A percentile compares a stretch with the other conserved stretches of the same genome.
These are phyloP conservation scores for Cephalopholis sonnerati DNA, from an alignment of 2,113 vertebrate species.

Conservation along the genomic window DNA sequence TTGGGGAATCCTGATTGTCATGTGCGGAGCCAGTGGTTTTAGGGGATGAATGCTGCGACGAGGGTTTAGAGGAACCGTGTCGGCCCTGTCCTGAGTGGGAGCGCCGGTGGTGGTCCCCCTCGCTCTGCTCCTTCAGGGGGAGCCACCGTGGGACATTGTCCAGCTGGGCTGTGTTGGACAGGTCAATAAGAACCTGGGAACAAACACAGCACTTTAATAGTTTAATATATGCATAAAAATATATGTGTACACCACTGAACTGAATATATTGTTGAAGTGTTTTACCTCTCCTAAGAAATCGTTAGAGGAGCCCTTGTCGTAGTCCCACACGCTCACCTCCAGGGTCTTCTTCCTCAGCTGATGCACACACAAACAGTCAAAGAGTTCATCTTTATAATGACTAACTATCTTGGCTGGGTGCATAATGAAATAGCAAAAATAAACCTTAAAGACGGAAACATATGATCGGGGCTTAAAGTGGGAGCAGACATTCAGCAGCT, in stretches of 20 bases:
- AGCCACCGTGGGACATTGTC: constrained; percentile 96
- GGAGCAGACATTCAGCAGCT: constrained; percentile 5
- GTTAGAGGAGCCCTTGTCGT: constrained; percentile 96
- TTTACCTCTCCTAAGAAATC: constrained; percentile 99
- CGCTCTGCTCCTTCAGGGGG: constrained; percentile 93
- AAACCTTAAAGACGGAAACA: neutral
- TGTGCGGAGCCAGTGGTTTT: constrained; percentile 88
- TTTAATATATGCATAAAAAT: neutral
- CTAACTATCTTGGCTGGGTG: neutral
- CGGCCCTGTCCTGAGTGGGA: constrained; percentile 90
- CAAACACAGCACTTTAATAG: neutral
- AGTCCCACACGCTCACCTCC: constrained; percentile 99
- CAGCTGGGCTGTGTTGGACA: constrained; percentile 91
- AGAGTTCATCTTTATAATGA: neutral
- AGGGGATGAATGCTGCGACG: constrained; percentile 85
- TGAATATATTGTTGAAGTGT: neutral
- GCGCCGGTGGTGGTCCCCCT: constrained; percentile 93
- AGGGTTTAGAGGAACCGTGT: constrained; percentile 91
- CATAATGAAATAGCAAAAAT: neutral
- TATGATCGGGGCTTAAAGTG: constrained; percentile 1
- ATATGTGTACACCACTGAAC: neutral
- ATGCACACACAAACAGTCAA: constrained; percentile 24
- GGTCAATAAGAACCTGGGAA: constrained; percentile 93
- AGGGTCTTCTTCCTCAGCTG: constrained; percentile 99
- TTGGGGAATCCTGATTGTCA: constrained; percentile 91